Percentiles rank a stretch among this genome's conserved stretches.
phyloP scores from a whole-genome alignment of 2,113 vertebrate genomes.

The Ancistrus triradiatus region DNA sequence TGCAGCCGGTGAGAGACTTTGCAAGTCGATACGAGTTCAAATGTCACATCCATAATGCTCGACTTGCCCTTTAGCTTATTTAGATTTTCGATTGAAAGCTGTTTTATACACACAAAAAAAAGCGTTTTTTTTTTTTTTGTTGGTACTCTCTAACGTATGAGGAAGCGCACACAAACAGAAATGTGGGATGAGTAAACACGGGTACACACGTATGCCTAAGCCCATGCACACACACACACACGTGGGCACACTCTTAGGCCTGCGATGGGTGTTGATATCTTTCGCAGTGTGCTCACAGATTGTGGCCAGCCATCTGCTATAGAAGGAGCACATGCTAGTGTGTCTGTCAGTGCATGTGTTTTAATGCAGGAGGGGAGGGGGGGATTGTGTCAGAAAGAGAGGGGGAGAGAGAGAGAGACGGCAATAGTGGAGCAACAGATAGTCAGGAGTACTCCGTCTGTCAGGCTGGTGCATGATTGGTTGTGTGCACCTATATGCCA shows the following conservation, averaged over 20 bases:
- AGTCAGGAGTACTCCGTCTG: background rate
- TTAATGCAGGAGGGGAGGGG: slow-evolving; percentile 13
- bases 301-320: slow-evolving; percentile 45
- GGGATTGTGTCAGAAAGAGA: background rate
- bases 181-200: slow-evolving; percentile 2
- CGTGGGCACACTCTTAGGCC: slow-evolving; percentile 9
- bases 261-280: slow-evolving; percentile 36
- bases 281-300: slow-evolving; percentile 42
- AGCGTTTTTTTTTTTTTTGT: too few relatives aligned
- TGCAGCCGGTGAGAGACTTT: too few relatives aligned
- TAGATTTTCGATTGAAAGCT: too few relatives aligned
- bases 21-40: too few relatives aligned
- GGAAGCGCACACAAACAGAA: background rate
- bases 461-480: too few relatives aligned
- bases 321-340: slow-evolving; percentile 44
- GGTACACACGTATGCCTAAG: background rate
- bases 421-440: slow-evolving; percentile 8
- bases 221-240: slow-evolving; percentile 12
- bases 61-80: too few relatives aligned
- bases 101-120: too few relatives aligned
- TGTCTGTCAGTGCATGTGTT: slow-evolving; percentile 45
- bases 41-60: too few relatives aligned
- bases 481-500: too few relatives aligned
- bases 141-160: background rate
- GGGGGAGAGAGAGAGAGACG: background rate